Evolutionary conservation across 2,888 invertebrate species (phyloP).

Genomic region (Campopleginae sp.): DNA sequence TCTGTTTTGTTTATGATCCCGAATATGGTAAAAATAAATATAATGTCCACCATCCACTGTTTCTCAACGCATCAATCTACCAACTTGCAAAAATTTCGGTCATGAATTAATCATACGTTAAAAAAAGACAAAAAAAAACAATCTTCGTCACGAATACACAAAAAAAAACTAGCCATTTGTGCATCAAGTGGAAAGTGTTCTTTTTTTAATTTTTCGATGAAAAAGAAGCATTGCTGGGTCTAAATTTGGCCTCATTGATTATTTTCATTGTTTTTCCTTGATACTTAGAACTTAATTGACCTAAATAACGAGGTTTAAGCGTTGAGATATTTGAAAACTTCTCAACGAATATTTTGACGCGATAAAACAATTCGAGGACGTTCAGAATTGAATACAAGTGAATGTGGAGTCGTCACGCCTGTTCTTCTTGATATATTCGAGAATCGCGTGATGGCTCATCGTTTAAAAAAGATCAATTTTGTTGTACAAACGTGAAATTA

Average conservation of each 20-base stretch:
- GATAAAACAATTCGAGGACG: slow-evolving; percentile 35
- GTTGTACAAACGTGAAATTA: slow-evolving; percentile 33
- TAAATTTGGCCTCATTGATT: background rate
- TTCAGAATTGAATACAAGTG: slow-evolving; percentile 36
- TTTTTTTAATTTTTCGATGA: background rate
- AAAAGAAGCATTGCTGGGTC: background rate
- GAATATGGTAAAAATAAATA: background rate
- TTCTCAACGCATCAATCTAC: background rate
- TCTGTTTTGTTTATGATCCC: background rate
- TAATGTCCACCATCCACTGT: background rate
- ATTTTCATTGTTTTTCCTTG: background rate
- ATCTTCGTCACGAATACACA: background rate
- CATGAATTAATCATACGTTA: background rate
- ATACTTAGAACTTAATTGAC: slow-evolving; percentile 22
- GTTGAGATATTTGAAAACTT: slow-evolving; percentile 40
- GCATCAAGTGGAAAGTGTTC: background rate
- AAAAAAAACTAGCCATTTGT: background rate
- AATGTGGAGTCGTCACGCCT: slow-evolving; percentile 42
- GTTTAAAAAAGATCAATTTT: slow-evolving; percentile 17
- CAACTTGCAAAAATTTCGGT: background rate
- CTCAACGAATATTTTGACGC: slow-evolving; percentile 19
- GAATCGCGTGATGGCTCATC: slow-evolving; percentile 55
- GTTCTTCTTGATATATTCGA: slow-evolving; percentile 26
- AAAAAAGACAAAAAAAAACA: background rate
- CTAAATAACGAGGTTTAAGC: background rate